These are phyloP conservation scores for Clarias batrachus DNA, from an alignment of 2,113 vertebrate species.

Conservation along the genomic window DNA sequence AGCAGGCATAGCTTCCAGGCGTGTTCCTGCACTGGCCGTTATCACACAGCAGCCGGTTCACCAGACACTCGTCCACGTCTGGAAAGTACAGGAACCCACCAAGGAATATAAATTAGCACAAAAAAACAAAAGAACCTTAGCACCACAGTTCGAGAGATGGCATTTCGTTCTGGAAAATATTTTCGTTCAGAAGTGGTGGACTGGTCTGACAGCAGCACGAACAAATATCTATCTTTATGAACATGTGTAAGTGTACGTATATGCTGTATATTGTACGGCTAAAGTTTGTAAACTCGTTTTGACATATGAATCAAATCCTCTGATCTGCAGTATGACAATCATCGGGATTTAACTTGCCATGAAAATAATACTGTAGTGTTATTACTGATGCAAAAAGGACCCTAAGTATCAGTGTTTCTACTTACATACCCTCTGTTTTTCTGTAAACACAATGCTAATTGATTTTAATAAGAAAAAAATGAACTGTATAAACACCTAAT, in stretches of 20 bases:
- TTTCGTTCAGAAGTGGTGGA: neutral
- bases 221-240: neutral
- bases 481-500: neutral
- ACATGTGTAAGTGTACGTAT: neutral
- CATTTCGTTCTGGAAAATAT: neutral
- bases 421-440: neutral
- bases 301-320: neutral
- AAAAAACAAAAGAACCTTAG: neutral
- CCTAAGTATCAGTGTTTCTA: neutral
- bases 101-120: neutral
- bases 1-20: conserved; percentile 92
- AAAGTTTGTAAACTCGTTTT: neutral
- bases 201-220: neutral
- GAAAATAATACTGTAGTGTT: neutral
- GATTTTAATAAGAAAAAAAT: neutral
- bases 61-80: conserved; percentile 96
- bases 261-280: neutral
- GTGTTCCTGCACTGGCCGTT: conserved; percentile 95
- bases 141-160: neutral
- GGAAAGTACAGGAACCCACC: conserved; percentile 32
- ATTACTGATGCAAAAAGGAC: neutral
- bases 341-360: neutral
- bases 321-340: neutral
- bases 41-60: conserved; percentile 92
- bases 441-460: neutral